Percentiles rank a stretch among this genome's conserved stretches.
Evolutionary conservation across 2,113 vertebrate genomes (phyloP).

Genomic region (Bubo blakistoni): DNA sequence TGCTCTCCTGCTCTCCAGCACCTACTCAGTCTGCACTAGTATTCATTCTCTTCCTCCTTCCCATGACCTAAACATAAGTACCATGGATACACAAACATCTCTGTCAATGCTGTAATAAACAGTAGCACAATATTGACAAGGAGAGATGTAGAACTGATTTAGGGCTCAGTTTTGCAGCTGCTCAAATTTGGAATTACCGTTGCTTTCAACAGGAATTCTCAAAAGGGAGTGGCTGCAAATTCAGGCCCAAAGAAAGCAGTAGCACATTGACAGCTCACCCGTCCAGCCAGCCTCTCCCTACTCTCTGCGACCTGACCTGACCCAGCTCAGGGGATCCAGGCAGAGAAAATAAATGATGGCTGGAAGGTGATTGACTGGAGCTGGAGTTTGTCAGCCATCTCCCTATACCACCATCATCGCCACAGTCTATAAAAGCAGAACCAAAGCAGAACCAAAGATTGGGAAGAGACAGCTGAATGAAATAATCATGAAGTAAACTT

Average conservation of each 20-base stretch:
- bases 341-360: neutral
- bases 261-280: neutral
- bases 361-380: neutral
- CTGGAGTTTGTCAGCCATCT: neutral
- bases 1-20: neutral
- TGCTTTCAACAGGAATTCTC: neutral
- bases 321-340: neutral
- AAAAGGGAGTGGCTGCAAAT: constrained; percentile 13
- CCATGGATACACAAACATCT: neutral
- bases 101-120: neutral
- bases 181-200: neutral
- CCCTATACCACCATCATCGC: neutral
- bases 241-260: constrained; percentile 51
- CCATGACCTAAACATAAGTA: neutral
- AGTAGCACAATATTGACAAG: neutral
- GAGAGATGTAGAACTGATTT: neutral
- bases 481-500: neutral
- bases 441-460: neutral
- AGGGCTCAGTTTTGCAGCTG: constrained; percentile 1
- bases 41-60: neutral
- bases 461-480: neutral
- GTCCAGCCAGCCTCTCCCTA: neutral
- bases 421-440: neutral
- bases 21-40: neutral
- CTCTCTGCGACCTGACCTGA: neutral